These are phyloP conservation scores for Beaufortia kweichowensis DNA, from an alignment of 2,113 vertebrate species.

Conservation along the genomic window DNA sequence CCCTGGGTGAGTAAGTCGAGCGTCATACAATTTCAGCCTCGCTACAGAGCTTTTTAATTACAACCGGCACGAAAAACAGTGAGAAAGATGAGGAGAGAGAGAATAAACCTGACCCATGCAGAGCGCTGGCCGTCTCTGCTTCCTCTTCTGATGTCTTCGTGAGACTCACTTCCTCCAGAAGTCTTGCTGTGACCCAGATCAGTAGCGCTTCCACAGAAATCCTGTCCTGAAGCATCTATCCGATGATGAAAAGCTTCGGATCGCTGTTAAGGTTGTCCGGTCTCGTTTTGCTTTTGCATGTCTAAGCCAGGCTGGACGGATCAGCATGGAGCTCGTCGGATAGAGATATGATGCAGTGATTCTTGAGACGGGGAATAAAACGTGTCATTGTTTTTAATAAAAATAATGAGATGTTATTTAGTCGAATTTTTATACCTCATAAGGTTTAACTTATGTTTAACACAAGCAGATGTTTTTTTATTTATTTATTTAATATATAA, in stretches of 20 bases:
- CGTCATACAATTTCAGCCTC: not conserved
- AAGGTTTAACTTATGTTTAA: too few relatives aligned
- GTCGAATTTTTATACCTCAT: too few relatives aligned
- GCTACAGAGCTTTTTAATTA: not conserved
- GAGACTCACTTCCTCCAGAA: constrained; percentile 15
- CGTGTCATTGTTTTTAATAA: not conserved
- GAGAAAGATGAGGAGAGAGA: not conserved
- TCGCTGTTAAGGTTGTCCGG: constrained; percentile 7
- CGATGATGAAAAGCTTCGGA: constrained; percentile 42
- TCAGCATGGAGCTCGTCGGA: not conserved
- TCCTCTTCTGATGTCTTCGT: constrained; percentile 34
- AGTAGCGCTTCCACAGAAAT: constrained; percentile 24
- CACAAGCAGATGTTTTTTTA: too few relatives aligned
- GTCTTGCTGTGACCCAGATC: constrained; percentile 36
- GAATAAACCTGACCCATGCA: constrained; percentile 31
- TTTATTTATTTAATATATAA: too few relatives aligned
- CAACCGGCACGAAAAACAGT: not conserved
- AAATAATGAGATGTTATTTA: too few relatives aligned
- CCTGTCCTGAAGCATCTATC: constrained; percentile 44
- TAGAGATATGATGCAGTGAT: constrained; percentile 10
- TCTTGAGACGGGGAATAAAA: not conserved
- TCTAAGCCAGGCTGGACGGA: constrained; percentile 6
- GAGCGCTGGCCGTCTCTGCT: constrained; percentile 27
- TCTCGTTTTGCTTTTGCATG: not conserved
- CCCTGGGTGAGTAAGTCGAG: not conserved